Conservation (phyloP, 2,113 vertebrate genomes). For the Lophotis ruficrista region DNA sequence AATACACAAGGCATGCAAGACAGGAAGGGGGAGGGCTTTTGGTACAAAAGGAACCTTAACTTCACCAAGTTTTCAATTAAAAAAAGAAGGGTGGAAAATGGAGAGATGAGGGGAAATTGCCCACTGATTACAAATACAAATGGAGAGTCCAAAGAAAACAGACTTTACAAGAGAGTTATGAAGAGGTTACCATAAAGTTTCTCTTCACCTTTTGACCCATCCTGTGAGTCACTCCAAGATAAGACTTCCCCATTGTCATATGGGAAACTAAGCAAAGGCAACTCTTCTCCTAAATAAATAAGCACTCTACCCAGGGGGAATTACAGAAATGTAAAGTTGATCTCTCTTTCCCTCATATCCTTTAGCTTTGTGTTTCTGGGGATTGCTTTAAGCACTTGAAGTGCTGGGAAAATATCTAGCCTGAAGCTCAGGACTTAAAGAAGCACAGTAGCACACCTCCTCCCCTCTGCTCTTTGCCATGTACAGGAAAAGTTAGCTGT, state of each 20-base stretch:
- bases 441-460: not conserved
- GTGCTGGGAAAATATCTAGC: not conserved
- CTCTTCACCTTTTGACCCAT: conserved; percentile 6
- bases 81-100: not conserved
- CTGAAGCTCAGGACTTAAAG: not conserved
- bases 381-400: not conserved
- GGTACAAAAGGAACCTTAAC: not conserved
- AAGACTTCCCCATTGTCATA: not conserved
- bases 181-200: conserved; percentile 5
- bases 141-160: not conserved
- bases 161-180: not conserved
- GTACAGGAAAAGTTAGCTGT: not conserved
- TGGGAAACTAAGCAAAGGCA: conserved; percentile 24
- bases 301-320: not conserved
- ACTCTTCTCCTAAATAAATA: not conserved
- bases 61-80: not conserved
- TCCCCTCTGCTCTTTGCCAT: not conserved
- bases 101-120: conserved; percentile 48
- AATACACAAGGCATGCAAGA: not conserved
- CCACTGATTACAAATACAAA: conserved; percentile 4
- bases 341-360: not conserved
- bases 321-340: not conserved
- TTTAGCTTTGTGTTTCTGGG: not conserved
- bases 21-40: not conserved
- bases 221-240: conserved; percentile 58